Evolutionary conservation across 1,140 invertebrate genomes (phyloP), one percentile per base, ranked within the genome.

Genomic region (Lasaia peninsularis): DNA sequence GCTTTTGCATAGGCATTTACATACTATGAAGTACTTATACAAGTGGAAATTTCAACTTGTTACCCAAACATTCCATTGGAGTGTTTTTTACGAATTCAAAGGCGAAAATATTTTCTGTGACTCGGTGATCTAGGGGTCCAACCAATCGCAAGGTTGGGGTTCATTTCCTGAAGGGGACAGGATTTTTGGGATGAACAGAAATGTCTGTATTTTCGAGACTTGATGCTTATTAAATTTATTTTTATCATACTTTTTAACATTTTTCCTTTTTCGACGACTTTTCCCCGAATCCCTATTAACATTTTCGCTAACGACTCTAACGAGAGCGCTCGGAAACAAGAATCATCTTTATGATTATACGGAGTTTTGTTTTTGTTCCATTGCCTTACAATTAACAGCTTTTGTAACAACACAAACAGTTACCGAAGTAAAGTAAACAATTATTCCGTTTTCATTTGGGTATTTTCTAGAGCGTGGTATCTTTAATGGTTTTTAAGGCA

Each of bases 201-300:
- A n/a, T n/a, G n/a, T n/a, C n/a, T n/a, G n/a, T n/a, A n/a, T n/a
- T n/a, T n/a, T n/a, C n/a, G n/a, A n/a, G n/a, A n/a, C n/a, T n/a
- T n/a, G n/a, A n/a, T n/a, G n/a, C n/a, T n/a, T n/a, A n/a, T n/a
- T n/a, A n/a, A 28, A 3, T 7, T 28, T 28, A 28, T 28, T 28
- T 28, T 28, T 28, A 28, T 28, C 24, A 6, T 2, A 28, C 24
- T 28, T 28, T 28, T 28, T 28, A 28, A 28, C 16, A n/a, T 40
- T 40, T 40, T 1, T 18, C n/a, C 6, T 12, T 12, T 40, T 40
- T 20, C 18, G 18, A 20, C 8, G 18, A 9, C 16, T 44, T 44
- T n/a, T 44, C 16, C 37, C 3, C 37, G 37, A 44, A 44, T 21
- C 40, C 40, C 40, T 18, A 44, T 44, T 44, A 44, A 20, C 40